Conservation (phyloP, 37 sponge, comb jelly and placozoan species). For the Dysidea cf. avara region DNA sequence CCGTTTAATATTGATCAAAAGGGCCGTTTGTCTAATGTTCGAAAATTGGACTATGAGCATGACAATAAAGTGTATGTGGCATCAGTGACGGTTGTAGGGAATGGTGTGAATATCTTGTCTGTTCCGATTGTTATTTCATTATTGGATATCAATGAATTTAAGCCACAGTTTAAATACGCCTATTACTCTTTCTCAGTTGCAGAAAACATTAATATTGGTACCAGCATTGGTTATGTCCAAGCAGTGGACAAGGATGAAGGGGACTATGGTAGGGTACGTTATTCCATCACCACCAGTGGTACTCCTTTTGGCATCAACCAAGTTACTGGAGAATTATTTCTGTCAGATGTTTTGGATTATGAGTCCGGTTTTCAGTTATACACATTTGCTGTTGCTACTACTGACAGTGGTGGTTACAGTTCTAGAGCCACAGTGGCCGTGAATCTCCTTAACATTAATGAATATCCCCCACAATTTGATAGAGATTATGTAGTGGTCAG, state of each 20-base stretch:
- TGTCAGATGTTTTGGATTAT: conserved; percentile 39
- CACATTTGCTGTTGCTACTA: conserved; percentile 34
- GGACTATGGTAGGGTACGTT: conserved; percentile 24
- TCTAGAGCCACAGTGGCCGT: conserved; percentile 6
- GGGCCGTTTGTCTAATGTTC: conserved; percentile 6
- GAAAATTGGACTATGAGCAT: conserved; percentile 24
- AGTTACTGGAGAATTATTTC: conserved; percentile 19
- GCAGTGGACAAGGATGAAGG: conserved; percentile 35
- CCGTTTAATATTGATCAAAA: conserved; percentile 28
- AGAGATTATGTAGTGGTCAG: not conserved
- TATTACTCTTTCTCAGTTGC: conserved; percentile 3
- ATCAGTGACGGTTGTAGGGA: conserved; percentile 4
- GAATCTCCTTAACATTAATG: conserved; percentile 35
- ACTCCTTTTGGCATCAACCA: conserved; percentile 19
- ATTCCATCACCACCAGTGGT: not conserved
- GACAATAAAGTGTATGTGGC: not conserved
- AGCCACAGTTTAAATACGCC: conserved; percentile 33
- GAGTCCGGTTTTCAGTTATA: conserved; percentile 22
- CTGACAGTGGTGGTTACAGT: conserved; percentile 16
- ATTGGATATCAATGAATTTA: conserved; percentile 68
- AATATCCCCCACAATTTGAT: conserved; percentile 35
- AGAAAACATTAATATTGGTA: conserved; percentile 18
- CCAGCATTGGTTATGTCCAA: conserved; percentile 7
- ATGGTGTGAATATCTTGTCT: conserved; percentile 2
- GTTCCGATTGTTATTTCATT: conserved; percentile 13